Evolutionary conservation across 2,113 vertebrate genomes (phyloP).

Genomic region (Athene noctua): DNA sequence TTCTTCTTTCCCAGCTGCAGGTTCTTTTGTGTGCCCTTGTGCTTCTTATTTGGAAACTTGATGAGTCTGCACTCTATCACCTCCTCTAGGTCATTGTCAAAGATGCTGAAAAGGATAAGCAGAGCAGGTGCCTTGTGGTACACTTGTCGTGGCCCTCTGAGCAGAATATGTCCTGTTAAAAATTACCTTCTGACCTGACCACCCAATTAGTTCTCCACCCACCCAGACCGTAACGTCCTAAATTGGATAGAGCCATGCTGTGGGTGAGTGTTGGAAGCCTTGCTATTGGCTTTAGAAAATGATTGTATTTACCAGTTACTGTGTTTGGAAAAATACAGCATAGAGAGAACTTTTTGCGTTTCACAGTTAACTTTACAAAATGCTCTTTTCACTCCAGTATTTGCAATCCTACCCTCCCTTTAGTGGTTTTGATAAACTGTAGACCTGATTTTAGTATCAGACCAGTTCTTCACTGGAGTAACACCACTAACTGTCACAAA

Average conservation of each 20-base stretch:
- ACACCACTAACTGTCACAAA: neutral
- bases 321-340: neutral
- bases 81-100: neutral
- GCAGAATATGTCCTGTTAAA: rapidly evolving
- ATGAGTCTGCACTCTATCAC: neutral
- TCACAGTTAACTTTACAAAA: neutral
- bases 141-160: neutral
- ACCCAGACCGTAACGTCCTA: neutral
- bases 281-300: neutral
- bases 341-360: neutral
- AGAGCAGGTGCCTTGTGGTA: too few relatives aligned
- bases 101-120: neutral
- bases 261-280: neutral
- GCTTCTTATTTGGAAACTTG: neutral
- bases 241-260: neutral
- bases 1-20: neutral
- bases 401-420: neutral
- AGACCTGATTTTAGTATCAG: neutral
- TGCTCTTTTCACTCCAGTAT: neutral
- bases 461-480: neutral
- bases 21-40: neutral
- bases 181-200: neutral
- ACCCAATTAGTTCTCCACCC: neutral
- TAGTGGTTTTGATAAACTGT: neutral
- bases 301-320: neutral